phyloP scores from a whole-genome alignment of 2,797 vertebrate genomes.

The Sandelia bainsii region DNA sequence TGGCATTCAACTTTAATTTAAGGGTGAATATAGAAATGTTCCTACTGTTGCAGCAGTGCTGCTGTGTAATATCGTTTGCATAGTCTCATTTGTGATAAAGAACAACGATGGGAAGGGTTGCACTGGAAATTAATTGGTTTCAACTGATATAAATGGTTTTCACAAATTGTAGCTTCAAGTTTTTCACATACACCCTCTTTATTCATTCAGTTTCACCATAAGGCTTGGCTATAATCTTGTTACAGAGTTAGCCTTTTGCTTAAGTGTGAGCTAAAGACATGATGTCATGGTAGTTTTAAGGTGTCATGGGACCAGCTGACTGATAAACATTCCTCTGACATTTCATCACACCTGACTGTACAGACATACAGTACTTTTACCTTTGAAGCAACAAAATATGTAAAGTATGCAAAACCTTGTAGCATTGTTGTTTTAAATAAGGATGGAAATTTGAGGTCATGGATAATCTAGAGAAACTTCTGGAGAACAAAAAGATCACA shows the following conservation, averaged over 20 bases:
- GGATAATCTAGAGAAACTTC: not conserved
- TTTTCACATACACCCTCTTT: not conserved
- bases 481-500: not conserved
- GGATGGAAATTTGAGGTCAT: not conserved
- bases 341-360: conserved; percentile 26
- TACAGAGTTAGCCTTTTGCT: conserved; percentile 41
- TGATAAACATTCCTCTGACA: conserved; percentile 25
- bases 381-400: conserved; percentile 2
- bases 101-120: not conserved
- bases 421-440: not conserved
- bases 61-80: not conserved
- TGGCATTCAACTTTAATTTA: not conserved
- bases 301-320: conserved; percentile 41
- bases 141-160: not conserved
- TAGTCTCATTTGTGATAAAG: not conserved
- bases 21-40: not conserved
- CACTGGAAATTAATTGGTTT: not conserved
- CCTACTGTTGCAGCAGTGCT: not conserved
- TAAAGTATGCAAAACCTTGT: not conserved
- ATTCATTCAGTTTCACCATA: conserved; percentile 5
- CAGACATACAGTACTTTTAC: not conserved
- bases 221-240: conserved; percentile 43
- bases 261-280: conserved; percentile 31
- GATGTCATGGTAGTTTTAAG: conserved; percentile 52
- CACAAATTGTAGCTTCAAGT: not conserved